Base-by-base conservation (phyloP, 2,113 vertebrate genomes). In the Merops nubicus region DNA sequence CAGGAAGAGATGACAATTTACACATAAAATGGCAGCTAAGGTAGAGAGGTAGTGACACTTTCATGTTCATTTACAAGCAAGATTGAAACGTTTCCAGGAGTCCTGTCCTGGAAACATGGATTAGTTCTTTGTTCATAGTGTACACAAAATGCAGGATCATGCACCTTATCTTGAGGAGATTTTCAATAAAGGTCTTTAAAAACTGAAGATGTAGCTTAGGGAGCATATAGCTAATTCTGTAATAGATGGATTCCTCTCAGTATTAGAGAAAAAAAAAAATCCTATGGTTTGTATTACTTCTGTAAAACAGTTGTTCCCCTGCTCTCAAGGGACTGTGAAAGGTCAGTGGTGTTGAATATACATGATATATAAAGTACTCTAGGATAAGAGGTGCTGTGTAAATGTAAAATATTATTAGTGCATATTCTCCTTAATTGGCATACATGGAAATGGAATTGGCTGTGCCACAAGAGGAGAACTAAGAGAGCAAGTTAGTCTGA, bases 321-420 rank as follows among this genome's bases (percentile, higher is more conserved):
- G 73, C 16, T 86, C 85, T 91, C 68, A 70, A 57, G 79, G 69
- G 79, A 63, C 47, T 84, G 79, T 0, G 1, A 94, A 95, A 96
- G 88, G 93, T 93, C 93, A 92, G 59, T 48, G 47, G 48, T 93
- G 56, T 74, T 93, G 90, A 80, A 83, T 60, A 93, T 11, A 90
- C 40, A 84, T 83, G 72, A 96, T 93, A 96, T 95, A 94, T 83
- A 56, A 88, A 92, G 88, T 93, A 75, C 72, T 81, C 47, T 45
- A 47, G 79, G 56, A 93, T 84, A 72, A 95, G 72, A 93, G 51
- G 88, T 88, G 93, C 59, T 15, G 4, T 64, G 60, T 70, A 88
- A 93, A 94, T 60, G 60, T 72, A 77, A 90, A 96, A 84, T 80
- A 88, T 81, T 86, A 85, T 70, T 86, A 88, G 12, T 91, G n/a